Evolutionary conservation across 2,797 vertebrate genomes (phyloP).

Genomic region (Sebastes variabilis): DNA sequence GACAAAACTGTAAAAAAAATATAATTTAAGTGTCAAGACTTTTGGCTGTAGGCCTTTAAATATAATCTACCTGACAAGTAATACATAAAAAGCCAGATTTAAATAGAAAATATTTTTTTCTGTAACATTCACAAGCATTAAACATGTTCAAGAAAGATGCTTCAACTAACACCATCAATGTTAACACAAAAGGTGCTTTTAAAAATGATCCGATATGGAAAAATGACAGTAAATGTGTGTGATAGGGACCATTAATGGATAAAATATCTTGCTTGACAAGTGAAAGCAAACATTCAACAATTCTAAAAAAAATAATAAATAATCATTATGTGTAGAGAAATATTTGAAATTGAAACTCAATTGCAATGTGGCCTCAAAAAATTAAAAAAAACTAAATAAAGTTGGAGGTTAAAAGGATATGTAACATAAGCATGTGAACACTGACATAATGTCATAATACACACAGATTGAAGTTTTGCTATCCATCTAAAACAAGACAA

Average conservation of each 20-base stretch:
- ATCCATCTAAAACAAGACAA: background rate
- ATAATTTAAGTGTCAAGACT: background rate
- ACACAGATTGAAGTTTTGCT: conserved; percentile 3
- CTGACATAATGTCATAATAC: conserved; percentile 11
- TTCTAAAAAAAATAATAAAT: background rate
- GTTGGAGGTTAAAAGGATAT: background rate
- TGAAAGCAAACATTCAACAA: background rate
- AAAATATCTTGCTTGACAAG: background rate
- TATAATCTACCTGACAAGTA: background rate
- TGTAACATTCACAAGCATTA: conserved; percentile 14
- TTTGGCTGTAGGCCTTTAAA: background rate
- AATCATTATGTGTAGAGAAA: background rate
- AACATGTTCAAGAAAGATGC: conserved; percentile 1
- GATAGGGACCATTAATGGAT: background rate
- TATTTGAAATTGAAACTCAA: background rate
- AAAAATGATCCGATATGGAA: background rate
- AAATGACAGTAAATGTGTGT: background rate
- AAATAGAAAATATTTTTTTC: conserved; percentile 9
- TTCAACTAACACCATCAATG: background rate
- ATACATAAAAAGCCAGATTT: conserved; percentile 8
- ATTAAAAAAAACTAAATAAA: background rate
- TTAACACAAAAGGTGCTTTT: background rate
- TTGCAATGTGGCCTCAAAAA: background rate
- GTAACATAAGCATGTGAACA: conserved; percentile 17
- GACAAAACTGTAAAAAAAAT: background rate